phyloP scores from a whole-genome alignment of 1,140 invertebrate genomes.

The Tetramorium simillimum region DNA sequence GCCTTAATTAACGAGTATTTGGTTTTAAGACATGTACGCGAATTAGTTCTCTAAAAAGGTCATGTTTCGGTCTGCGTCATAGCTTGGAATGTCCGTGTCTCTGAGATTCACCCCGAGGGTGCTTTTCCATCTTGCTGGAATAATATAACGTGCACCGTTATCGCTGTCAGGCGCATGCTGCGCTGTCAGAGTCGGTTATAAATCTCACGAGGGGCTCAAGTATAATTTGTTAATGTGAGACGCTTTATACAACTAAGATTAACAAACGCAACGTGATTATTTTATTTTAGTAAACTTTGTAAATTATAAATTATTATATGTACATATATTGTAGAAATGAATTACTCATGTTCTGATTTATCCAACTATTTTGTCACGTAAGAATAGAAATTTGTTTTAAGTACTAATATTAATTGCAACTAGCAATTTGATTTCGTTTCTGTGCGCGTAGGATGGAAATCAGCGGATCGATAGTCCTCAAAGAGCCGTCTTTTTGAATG shows the following conservation, averaged over 20 bases:
- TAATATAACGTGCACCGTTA: slow-evolving; percentile 26
- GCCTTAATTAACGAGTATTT: not conserved
- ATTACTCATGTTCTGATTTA: not conserved
- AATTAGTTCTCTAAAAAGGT: not conserved
- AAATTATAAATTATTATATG: slow-evolving; percentile 2
- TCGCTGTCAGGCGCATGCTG: not conserved
- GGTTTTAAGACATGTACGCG: not conserved
- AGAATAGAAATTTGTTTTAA: not conserved
- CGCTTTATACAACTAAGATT: not conserved
- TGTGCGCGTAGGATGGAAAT: not conserved
- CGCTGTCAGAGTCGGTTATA: not conserved
- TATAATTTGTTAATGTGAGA: slow-evolving; percentile 28
- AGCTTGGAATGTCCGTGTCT: not conserved
- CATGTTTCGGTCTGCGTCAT: not conserved
- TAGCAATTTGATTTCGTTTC: not conserved
- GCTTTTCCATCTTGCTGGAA: slow-evolving; percentile 1
- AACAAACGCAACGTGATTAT: not conserved
- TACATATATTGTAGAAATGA: not conserved
- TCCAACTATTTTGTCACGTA: not conserved
- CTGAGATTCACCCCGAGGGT: not conserved
- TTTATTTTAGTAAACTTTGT: not conserved
- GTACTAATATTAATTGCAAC: not conserved
- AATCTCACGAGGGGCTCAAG: not conserved
- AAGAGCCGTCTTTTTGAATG: not conserved
- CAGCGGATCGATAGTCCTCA: not conserved